Evolutionary conservation across 2,888 invertebrate genomes (phyloP).

Genomic region (Athalia circularis): DNA sequence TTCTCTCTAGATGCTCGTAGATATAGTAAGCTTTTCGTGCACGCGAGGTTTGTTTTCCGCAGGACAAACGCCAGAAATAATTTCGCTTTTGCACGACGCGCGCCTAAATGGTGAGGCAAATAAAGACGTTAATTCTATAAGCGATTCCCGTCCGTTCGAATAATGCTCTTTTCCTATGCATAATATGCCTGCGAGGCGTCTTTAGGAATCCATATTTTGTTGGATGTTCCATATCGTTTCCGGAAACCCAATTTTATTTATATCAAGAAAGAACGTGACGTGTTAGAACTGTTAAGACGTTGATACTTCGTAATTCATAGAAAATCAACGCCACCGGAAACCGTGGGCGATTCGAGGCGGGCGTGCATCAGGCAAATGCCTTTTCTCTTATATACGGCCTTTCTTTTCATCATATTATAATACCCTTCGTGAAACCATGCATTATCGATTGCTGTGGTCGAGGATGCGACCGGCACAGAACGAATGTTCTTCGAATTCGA

Average conservation of each 20-base stretch:
- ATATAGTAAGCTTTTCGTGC: neutral
- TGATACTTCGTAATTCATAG: conserved; percentile 37
- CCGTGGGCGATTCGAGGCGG: conserved; percentile 28
- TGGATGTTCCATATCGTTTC: neutral
- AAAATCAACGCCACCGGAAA: conserved; percentile 41
- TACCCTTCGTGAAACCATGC: no score
- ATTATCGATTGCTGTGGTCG: no score
- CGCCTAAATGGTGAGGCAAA: no score
- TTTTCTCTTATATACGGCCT: neutral
- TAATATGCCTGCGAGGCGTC: neutral
- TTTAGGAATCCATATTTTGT: neutral
- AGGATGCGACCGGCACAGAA: no score
- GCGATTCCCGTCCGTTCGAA: no score
- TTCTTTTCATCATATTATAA: neutral
- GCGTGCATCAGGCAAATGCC: neutral
- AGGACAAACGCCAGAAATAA: conserved; percentile 32
- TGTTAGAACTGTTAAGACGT: conserved; percentile 26
- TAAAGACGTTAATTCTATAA: no score
- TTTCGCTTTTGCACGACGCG: neutral
- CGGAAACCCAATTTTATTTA: conserved; percentile 28
- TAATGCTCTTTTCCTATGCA: no score
- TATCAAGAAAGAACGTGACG: conserved; percentile 32
- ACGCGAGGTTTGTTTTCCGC: conserved; percentile 10
- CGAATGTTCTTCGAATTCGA: no score
- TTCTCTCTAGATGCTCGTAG: neutral